Percentiles rank a stretch among this genome's conserved stretches.
Conservation (phyloP, 2,113 vertebrate genomes). For the Pituophis catenifer region DNA sequence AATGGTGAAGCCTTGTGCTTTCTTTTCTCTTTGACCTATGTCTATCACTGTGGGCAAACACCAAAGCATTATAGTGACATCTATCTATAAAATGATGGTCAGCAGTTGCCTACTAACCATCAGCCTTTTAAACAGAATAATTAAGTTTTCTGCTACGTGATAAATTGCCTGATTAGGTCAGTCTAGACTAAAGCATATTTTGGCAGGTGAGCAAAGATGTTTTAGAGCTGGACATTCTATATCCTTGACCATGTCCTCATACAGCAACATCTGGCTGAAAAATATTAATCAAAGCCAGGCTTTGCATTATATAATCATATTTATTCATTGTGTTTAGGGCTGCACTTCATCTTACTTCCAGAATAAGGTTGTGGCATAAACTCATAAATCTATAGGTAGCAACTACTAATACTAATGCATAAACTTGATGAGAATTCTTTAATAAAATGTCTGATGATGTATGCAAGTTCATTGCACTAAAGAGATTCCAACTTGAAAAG, state of each 20-base stretch:
- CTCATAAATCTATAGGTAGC: background rate
- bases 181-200: background rate
- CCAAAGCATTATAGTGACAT: background rate
- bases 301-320: background rate
- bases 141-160: background rate
- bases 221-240: background rate
- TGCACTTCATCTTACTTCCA: background rate
- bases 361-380: background rate
- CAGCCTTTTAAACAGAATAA: background rate
- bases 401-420: background rate
- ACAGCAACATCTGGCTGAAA: background rate
- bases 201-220: background rate
- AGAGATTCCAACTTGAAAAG: background rate
- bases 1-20: background rate
- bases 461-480: background rate
- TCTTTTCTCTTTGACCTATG: background rate
- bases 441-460: background rate
- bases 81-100: background rate
- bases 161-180: background rate
- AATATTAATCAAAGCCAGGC: background rate
- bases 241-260: background rate
- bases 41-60: background rate
- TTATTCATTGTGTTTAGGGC: background rate
- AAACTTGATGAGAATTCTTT: background rate
- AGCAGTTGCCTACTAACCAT: background rate